Evolutionary conservation across 2,888 invertebrate genomes (phyloP).

Genomic region (Idaea aversata): DNA sequence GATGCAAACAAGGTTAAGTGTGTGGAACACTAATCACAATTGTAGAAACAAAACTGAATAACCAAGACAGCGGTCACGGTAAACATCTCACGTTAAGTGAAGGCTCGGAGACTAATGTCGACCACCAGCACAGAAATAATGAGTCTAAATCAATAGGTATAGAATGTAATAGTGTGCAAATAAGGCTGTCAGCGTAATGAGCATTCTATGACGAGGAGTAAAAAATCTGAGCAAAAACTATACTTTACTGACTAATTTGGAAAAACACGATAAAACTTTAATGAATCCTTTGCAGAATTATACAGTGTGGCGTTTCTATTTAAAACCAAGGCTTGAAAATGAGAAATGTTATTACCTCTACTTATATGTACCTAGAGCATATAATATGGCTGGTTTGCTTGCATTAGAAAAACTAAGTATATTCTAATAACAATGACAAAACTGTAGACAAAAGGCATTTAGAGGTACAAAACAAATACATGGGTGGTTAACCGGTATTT

Average conservation of each 20-base stretch:
- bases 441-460: neutral
- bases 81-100: slow-evolving; percentile 60
- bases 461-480: neutral
- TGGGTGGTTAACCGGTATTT: neutral
- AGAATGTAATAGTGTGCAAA: slow-evolving; percentile 33
- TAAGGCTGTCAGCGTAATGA: slow-evolving; percentile 29
- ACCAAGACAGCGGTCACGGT: slow-evolving; percentile 66
- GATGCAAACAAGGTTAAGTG: slow-evolving; percentile 67
- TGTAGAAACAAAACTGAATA: slow-evolving; percentile 51
- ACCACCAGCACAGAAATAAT: slow-evolving; percentile 47
- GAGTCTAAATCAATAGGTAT: slow-evolving; percentile 29
- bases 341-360: neutral
- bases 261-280: neutral
- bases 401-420: neutral
- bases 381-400: neutral
- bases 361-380: neutral
- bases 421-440: neutral
- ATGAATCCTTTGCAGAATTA: neutral
- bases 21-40: slow-evolving; percentile 50
- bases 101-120: slow-evolving; percentile 50
- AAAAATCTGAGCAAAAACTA: slow-evolving; percentile 22
- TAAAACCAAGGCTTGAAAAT: neutral
- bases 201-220: slow-evolving; percentile 22
- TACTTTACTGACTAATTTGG: slow-evolving; percentile 3
- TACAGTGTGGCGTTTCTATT: neutral